These are phyloP conservation scores for Nomada ferruginata DNA, from an alignment of 2,888 invertebrate species.

Conservation along the genomic window DNA sequence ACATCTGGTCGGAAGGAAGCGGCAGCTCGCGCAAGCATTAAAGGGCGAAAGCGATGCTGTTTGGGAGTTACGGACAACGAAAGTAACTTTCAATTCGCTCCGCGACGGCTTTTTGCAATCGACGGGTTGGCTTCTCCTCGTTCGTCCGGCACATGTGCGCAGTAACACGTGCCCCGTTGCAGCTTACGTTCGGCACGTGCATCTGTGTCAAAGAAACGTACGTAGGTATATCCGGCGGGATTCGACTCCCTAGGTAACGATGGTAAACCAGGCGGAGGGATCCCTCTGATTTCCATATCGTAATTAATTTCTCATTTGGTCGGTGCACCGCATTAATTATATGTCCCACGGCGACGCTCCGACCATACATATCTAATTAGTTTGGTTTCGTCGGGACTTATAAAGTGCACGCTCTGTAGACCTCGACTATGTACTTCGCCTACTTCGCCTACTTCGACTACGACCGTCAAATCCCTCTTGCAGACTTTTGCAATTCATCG, in stretches of 20 bases:
- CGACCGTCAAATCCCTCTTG: constrained; percentile 31
- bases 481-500: constrained; percentile 38
- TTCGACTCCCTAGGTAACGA: constrained; percentile 32
- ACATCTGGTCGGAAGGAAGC: not conserved
- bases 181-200: constrained; percentile 45
- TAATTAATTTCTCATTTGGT: constrained; percentile 78
- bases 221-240: not conserved
- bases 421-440: constrained; percentile 23
- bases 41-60: not conserved
- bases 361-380: constrained; percentile 73
- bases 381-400: constrained; percentile 62
- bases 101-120: not conserved
- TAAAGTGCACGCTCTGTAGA: constrained; percentile 50
- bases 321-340: constrained; percentile 72
- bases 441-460: constrained; percentile 7
- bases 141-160: constrained; percentile 18
- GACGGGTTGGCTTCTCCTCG: not conserved
- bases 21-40: not conserved
- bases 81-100: not conserved
- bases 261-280: constrained; percentile 38
- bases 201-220: constrained; percentile 56
- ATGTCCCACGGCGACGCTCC: constrained; percentile 63
- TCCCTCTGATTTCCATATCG: constrained; percentile 75
- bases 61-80: not conserved
- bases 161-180: constrained; percentile 14